phyloP scores from a whole-genome alignment of 1,140 invertebrate genomes.

The Drosophila tristis region DNA sequence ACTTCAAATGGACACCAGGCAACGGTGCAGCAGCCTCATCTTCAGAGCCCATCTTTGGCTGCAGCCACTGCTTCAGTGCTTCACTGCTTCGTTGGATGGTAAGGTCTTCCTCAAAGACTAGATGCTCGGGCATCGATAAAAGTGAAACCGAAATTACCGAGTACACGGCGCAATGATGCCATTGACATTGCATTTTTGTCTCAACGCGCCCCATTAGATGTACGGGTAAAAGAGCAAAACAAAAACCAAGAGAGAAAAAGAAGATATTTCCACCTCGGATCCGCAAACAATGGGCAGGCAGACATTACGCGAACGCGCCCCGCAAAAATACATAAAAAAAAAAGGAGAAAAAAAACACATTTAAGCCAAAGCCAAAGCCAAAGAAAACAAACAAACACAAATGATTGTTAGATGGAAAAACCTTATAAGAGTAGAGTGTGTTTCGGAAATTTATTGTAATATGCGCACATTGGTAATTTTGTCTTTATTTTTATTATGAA shows the following conservation, averaged over 20 bases:
- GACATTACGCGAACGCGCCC: constrained; percentile 70
- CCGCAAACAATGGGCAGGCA: constrained; percentile 69
- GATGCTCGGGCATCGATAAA: constrained; percentile 76
- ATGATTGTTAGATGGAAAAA: constrained; percentile 49
- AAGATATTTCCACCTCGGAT: constrained; percentile 47
- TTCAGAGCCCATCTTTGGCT: constrained; percentile 52
- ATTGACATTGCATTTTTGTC: constrained; percentile 83
- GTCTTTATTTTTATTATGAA: constrained; percentile 79
- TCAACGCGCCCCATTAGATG: constrained; percentile 78
- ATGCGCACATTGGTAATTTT: constrained; percentile 78
- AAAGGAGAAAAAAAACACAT: constrained; percentile 8
- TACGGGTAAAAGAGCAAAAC: constrained; percentile 59
- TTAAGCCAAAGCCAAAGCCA: too few relatives aligned
- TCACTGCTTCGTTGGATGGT: too few relatives aligned
- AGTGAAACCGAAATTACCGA: constrained; percentile 79
- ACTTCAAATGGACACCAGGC: constrained; percentile 58
- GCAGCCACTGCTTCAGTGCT: neutral
- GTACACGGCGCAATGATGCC: constrained; percentile 68
- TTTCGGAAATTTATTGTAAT: constrained; percentile 74
- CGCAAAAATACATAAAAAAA: constrained; percentile 43
- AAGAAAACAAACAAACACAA: constrained; percentile 35
- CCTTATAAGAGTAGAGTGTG: constrained; percentile 24
- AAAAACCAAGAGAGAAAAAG: constrained; percentile 43
- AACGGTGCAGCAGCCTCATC: constrained; percentile 31
- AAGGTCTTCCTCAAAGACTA: constrained; percentile 44